These are phyloP conservation scores for Triplophysa siluroides DNA, from an alignment of 2,113 vertebrate species.

Conservation along the genomic window DNA sequence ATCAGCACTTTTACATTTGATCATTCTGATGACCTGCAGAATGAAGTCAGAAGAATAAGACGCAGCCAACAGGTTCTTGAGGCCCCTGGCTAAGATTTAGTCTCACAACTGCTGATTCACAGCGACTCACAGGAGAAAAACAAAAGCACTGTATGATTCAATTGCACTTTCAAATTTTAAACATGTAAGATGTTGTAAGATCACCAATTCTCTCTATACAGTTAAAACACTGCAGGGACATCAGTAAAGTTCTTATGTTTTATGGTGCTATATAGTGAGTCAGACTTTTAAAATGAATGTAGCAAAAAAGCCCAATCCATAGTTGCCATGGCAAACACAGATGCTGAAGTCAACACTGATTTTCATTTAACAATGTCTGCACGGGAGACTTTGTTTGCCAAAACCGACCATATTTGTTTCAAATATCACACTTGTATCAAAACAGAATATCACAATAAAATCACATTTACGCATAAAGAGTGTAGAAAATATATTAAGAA, in stretches of 20 bases:
- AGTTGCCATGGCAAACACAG: conserved; percentile 28
- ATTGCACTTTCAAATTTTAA: neutral
- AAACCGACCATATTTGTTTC: neutral
- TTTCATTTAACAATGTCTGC: neutral
- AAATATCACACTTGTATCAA: neutral
- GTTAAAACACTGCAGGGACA: neutral
- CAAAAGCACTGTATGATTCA: neutral
- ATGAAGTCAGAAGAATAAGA: conserved; percentile 54
- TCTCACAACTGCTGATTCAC: neutral
- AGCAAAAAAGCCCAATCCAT: neutral
- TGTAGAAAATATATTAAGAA: too few species aligned
- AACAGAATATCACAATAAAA: too few species aligned
- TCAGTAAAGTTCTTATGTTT: neutral
- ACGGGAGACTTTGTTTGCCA: neutral
- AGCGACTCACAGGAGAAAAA: neutral
- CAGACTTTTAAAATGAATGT: neutral
- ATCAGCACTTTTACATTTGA: neutral
- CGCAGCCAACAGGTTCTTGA: conserved; percentile 72
- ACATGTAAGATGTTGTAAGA: neutral
- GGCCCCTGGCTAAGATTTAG: neutral
- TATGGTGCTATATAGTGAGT: neutral
- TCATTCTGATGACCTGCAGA: neutral
- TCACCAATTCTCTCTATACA: neutral
- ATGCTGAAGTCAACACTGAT: neutral
- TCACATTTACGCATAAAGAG: too few species aligned